These are phyloP conservation scores for Borostomias antarcticus DNA, from an alignment of 2,797 vertebrate genomes.

Conservation along the genomic window DNA sequence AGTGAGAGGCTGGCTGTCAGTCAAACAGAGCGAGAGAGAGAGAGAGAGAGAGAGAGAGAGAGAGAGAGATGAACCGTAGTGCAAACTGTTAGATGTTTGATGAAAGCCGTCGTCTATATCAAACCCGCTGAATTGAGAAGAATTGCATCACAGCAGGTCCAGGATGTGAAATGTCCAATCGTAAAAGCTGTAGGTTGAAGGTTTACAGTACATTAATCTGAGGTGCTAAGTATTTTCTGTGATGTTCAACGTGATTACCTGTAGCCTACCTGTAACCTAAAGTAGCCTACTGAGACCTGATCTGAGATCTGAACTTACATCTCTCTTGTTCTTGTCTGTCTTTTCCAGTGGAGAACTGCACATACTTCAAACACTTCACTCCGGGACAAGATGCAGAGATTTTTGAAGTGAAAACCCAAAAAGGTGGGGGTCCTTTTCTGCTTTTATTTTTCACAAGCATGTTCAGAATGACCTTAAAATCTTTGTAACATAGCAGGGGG, in stretches of 20 bases:
- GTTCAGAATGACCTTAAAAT: background rate
- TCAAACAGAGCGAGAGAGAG: background rate
- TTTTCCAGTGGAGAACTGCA: slow-evolving; percentile 88
- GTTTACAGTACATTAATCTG: background rate
- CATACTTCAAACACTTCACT: slow-evolving; percentile 96
- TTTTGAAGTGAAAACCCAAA: slow-evolving; percentile 95
- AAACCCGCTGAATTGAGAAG: background rate
- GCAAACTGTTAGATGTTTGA: slow-evolving; percentile 1
- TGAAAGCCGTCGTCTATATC: background rate
- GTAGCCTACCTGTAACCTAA: background rate
- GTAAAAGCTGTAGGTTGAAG: background rate
- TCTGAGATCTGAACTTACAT: slow-evolving; percentile 2
- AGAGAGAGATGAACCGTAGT: background rate
- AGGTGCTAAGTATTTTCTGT: background rate
- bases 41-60: background rate
- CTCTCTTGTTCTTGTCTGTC: background rate
- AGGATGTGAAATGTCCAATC: background rate
- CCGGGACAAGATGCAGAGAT: slow-evolving; percentile 89
- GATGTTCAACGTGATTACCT: background rate
- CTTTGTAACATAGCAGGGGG: too few species aligned
- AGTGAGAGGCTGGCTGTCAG: slow-evolving; percentile 1
- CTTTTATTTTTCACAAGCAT: background rate
- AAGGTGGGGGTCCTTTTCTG: too few species aligned
- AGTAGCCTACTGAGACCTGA: too few species aligned
- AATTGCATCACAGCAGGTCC: background rate